Evolutionary conservation across 2,888 invertebrate species (phyloP), one percentile per base, ranked within the genome.

Genomic region (Diplolepis rosae): DNA sequence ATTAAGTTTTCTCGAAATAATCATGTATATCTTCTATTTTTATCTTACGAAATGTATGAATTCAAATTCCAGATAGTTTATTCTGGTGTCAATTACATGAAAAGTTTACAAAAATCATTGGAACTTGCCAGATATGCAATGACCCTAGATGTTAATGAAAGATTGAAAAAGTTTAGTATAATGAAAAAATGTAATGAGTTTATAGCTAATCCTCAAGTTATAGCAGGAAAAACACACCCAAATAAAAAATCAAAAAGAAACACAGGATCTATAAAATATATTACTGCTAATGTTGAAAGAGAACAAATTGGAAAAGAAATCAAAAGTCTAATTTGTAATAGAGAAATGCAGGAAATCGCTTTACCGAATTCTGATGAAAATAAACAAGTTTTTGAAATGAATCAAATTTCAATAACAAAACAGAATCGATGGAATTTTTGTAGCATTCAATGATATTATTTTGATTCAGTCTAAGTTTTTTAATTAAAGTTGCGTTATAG

Each of bases 161-260:
- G 61, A 39, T 61, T 61, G n/a, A 15, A 61, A 27, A 61, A n/a
- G 18, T 61, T 24, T n/a, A 61, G 61, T 61, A 0, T 61, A 24
- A n/a, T 18, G 13, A 0, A n/a, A 7, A 35, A n/a, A 39, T 1
- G 2, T 7, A n/a, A 61, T n/a, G 22, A 35, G 22, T n/a, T 1
- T 11, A 5, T 45, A 45, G 45, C 15, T 45, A 45, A 18, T 45
- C 4, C 9, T 45, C 9, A 18, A 45, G 18, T 18, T 45, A 45
- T 9, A 7, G 15, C 7, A 45, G 18, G 18, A 18, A 45, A 15
- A 7, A 4, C 1, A 9, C 45, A 4, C 0, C 9, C 45, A 1
- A 9, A 18, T 15, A 45, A 35, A 39, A 24, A 24, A n/a, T 3
- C 24, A 22, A 61, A 61, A 35, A 61, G 32, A 39, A 61, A 24